A percentile compares a stretch with the other conserved stretches of the same genome.
These are phyloP conservation scores for Blastobasis lacticolella DNA, from an alignment of 2,888 invertebrate species.

Conservation along the genomic window DNA sequence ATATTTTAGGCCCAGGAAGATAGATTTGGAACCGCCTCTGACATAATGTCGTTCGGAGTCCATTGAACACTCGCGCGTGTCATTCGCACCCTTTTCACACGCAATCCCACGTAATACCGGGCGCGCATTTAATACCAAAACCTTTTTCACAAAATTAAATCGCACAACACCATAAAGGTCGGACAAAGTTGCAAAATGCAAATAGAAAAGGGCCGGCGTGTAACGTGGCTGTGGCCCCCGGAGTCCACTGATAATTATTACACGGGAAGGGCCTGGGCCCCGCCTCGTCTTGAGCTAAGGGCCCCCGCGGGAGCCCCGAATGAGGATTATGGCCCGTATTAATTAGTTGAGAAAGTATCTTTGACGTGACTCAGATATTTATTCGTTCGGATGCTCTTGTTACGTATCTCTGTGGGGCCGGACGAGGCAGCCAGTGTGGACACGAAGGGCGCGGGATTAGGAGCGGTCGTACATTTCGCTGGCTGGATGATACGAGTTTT, in stretches of 20 bases:
- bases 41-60: no score
- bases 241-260: conserved; percentile 73
- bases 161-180: conserved; percentile 26
- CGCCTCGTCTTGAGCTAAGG: conserved; percentile 40
- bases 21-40: no score
- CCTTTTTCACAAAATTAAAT: conserved; percentile 23
- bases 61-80: no score
- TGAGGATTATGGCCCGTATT: conserved; percentile 44
- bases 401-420: neutral
- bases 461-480: no score
- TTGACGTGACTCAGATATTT: conserved; percentile 41
- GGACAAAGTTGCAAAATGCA: conserved; percentile 46
- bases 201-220: conserved; percentile 34
- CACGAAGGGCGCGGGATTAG: no score
- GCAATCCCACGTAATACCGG: no score
- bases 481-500: no score
- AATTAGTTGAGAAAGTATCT: conserved; percentile 50
- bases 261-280: conserved; percentile 33
- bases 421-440: neutral
- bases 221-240: conserved; percentile 33
- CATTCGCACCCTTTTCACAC: no score
- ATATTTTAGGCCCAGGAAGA: no score
- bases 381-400: conserved; percentile 22
- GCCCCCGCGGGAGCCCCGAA: conserved; percentile 32
- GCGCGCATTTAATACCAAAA: conserved; percentile 1